Evolutionary conservation across 2,113 vertebrate species (phyloP).

Genomic region (Perca fluviatilis): DNA sequence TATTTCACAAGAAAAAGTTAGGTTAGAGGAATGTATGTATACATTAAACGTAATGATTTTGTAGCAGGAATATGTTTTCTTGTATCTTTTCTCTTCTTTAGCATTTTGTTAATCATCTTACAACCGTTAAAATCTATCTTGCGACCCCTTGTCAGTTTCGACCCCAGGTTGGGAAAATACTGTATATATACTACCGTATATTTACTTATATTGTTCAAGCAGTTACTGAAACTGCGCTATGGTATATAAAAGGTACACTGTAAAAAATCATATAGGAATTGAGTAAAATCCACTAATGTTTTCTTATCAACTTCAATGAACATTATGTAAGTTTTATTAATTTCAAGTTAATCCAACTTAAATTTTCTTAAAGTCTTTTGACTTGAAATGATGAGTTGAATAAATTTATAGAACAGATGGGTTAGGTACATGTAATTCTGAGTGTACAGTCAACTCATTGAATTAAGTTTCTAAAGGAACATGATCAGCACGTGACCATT

Average conservation of each 20-base stretch:
- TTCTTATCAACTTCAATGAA: background rate
- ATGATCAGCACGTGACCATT: background rate
- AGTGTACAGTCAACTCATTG: background rate
- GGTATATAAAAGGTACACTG: background rate
- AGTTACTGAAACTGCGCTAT: background rate
- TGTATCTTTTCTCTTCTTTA: too few species aligned
- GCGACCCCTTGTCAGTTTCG: too few species aligned
- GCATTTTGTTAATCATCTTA: too few species aligned
- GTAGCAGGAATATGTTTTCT: background rate
- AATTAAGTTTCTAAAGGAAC: background rate
- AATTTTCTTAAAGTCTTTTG: too few species aligned
- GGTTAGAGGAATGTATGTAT: background rate
- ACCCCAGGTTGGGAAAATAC: background rate
- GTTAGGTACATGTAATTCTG: too few species aligned
- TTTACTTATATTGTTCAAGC: background rate
- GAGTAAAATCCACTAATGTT: background rate
- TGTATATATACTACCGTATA: background rate
- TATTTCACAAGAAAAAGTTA: background rate
- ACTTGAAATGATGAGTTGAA: too few species aligned
- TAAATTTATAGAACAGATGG: too few species aligned
- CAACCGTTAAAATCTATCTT: background rate
- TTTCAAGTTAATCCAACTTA: background rate
- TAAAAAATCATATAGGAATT: background rate
- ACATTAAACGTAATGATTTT: background rate
- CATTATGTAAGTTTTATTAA: background rate